Percentiles rank a stretch among this genome's conserved stretches.
These are phyloP conservation scores for Acrossocheilus fasciatus DNA, from an alignment of 2,797 vertebrate genomes.

Conservation along the genomic window DNA sequence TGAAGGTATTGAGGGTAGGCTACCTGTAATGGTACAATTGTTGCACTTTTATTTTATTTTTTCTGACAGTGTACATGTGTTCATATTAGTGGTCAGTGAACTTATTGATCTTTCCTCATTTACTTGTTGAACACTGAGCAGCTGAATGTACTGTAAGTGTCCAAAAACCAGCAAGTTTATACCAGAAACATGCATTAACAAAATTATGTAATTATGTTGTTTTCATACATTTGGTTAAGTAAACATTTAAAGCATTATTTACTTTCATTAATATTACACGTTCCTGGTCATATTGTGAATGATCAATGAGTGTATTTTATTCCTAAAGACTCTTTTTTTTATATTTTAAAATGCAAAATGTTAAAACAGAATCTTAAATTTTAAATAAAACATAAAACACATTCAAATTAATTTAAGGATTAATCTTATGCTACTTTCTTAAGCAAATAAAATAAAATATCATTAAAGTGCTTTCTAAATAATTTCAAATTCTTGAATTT, in stretches of 20 bases:
- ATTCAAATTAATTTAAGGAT: background rate
- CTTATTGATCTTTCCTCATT: slow-evolving; percentile 27
- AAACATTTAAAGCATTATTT: background rate
- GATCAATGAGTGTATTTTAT: background rate
- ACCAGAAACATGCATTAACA: background rate
- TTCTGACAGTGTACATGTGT: background rate
- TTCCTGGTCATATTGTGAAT: background rate
- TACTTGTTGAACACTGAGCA: background rate
- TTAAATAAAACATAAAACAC: background rate
- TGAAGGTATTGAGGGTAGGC: too few species aligned
- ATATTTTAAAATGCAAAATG: background rate
- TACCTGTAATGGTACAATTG: too few species aligned
- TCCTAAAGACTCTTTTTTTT: background rate
- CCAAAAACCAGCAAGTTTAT: background rate
- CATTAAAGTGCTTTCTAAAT: background rate
- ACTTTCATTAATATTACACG: background rate
- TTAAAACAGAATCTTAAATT: background rate
- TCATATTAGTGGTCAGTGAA: background rate
- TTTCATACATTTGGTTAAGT: background rate
- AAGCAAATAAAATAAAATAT: background rate
- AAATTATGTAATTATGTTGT: background rate
- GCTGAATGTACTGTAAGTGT: background rate
- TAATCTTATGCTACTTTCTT: background rate
- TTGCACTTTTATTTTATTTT: too few species aligned
- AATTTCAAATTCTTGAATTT: background rate